Evolutionary conservation across 2,888 invertebrate species (phyloP).

Genomic region (Paralinhomoeus sp.): DNA sequence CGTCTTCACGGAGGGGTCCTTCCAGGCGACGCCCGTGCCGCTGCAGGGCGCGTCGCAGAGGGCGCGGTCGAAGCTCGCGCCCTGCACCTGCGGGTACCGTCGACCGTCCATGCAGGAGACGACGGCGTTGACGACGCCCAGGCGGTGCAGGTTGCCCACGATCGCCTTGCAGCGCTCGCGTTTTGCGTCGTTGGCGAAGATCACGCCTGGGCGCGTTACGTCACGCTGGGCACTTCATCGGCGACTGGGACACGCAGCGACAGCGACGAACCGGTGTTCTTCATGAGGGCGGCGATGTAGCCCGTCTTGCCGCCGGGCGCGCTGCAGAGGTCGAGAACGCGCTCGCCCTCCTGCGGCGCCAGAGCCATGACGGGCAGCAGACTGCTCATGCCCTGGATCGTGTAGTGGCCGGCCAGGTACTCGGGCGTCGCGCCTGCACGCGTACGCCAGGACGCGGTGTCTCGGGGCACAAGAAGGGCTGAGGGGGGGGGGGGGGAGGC

Average conservation of each 20-base stretch:
- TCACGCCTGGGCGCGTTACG: slow-evolving; percentile 44
- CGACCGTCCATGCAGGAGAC: slow-evolving; percentile 71
- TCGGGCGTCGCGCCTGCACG: slow-evolving; percentile 64
- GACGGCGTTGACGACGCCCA: slow-evolving; percentile 79
- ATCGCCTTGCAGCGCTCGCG: slow-evolving; percentile 58
- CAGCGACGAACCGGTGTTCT: slow-evolving; percentile 38
- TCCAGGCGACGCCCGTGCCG: slow-evolving; percentile 89
- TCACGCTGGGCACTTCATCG: too few species aligned
- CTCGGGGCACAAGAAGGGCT: background rate
- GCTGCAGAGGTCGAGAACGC: slow-evolving; percentile 78
- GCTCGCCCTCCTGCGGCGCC: slow-evolving; percentile 42
- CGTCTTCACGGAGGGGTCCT: slow-evolving; percentile 86
- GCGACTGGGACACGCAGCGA: too few species aligned
- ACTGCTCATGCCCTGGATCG: slow-evolving; percentile 81
- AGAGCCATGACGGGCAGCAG: slow-evolving; percentile 90
- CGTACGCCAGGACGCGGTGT: background rate
- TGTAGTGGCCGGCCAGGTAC: slow-evolving; percentile 91
- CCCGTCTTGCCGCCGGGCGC: slow-evolving; percentile 97
- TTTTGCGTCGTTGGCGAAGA: slow-evolving; percentile 88
- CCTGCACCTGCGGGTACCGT: slow-evolving; percentile 39
- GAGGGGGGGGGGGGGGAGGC: too few species aligned
- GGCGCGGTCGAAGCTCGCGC: slow-evolving; percentile 60
- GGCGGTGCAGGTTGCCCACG: slow-evolving; percentile 79
- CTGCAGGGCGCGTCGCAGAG: slow-evolving; percentile 92
- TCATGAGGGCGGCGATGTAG: slow-evolving; percentile 88